These are phyloP conservation scores for Thymelicus sylvestris DNA, from an alignment of 2,888 invertebrate species.

Conservation along the genomic window DNA sequence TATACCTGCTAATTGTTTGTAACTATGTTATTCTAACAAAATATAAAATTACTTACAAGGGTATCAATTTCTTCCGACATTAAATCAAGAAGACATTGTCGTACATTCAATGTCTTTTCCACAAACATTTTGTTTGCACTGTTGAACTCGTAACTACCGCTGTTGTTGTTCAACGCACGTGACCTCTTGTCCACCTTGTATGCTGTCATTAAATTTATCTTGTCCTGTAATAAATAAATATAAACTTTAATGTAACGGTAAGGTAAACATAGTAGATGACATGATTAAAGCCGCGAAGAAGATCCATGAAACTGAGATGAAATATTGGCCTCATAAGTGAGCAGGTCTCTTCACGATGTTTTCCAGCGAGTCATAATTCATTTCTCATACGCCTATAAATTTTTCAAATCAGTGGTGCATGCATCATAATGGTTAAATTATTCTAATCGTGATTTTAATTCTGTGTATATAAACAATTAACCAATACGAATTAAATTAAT, in stretches of 20 bases:
- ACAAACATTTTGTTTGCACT: conserved; percentile 92
- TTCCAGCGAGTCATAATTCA: too few species aligned
- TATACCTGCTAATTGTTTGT: neutral
- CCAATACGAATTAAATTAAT: conserved; percentile 45
- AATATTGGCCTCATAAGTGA: too few species aligned
- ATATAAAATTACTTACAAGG: conserved; percentile 57
- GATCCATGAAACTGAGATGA: neutral
- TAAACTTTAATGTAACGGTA: neutral
- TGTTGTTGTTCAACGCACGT: conserved; percentile 78
- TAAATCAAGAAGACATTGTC: conserved; percentile 87
- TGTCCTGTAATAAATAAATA: conserved; percentile 74
- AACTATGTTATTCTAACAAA: too few species aligned
- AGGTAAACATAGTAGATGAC: too few species aligned
- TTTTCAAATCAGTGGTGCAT: too few species aligned
- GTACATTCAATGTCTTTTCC: conserved; percentile 81
- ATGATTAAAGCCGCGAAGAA: neutral
- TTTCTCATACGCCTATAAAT: too few species aligned
- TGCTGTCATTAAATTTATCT: conserved; percentile 89
- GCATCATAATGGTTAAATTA: too few species aligned
- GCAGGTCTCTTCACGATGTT: too few species aligned
- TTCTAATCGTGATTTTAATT: too few species aligned
- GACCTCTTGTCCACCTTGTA: conserved; percentile 89
- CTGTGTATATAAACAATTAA: too few species aligned
- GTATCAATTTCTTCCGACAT: conserved; percentile 87
- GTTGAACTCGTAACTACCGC: conserved; percentile 88